Evolutionary conservation across 2,113 vertebrate genomes (phyloP), one percentile per base, ranked within the genome.

Genomic region (Kobus ellipsiprymnus): DNA sequence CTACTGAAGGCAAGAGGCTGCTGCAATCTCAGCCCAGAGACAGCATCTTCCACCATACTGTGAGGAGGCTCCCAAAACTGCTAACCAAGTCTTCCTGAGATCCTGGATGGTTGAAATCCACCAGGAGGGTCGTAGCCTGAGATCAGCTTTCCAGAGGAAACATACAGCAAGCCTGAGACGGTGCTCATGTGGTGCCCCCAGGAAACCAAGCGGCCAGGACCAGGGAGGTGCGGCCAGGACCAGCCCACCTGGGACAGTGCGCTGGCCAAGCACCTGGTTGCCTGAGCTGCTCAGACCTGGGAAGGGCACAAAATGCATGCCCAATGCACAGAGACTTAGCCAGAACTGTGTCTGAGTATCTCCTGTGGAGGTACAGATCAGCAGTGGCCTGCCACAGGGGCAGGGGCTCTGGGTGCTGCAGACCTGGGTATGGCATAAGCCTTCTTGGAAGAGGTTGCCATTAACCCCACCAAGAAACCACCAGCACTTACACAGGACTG

Each of bases 151-250:
- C 64, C 64, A 19, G 33, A n/a, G 64, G 64, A 67, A 8, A 67
- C 33, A n/a, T 9, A 67, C 16, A 19, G 33, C 64, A 67, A 19
- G 64, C 33, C 64, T 67, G 64, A 67, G 33, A 67, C n/a, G 4
- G 33, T 19, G 33, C 16, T 67, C 8, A n/a, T 0, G 0, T 0
- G 1, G 16, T 17, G 0, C 64, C 64, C 64, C 16, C 33, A 19
- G 64, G 8, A 67, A 67, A n/a, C 33, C 7, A 8, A 67, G 33
- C 0, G 0, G 16, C 64, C 8, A 4, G 64, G 33, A 67, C 33
- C 2, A 0, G 8, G 8, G 33, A n/a, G 33, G 64, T 67, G n/a
- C n/a, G n/a, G n/a, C n/a, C n/a, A n/a, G n/a, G n/a, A n/a, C n/a
- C n/a, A 0, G 33, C 8, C 33, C 8, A n/a, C 16, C 33, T 4